A percentile compares a stretch with the other conserved stretches of the same genome.
Evolutionary conservation across 2,797 vertebrate species (phyloP).

Genomic region (Amphiprion clarkii): DNA sequence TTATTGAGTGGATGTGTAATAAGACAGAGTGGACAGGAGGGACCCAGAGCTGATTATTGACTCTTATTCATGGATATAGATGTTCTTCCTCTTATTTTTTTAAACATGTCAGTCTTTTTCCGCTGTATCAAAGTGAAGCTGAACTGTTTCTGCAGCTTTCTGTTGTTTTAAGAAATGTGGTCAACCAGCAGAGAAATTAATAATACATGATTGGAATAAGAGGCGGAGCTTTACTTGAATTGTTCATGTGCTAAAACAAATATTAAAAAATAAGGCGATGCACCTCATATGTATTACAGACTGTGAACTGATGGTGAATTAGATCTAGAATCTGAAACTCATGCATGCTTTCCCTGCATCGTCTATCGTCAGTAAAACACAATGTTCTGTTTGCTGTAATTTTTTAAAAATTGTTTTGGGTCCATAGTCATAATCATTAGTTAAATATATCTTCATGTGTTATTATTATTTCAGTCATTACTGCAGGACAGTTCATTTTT

Average conservation of each 20-base stretch:
- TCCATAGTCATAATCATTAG: neutral
- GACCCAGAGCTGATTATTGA: constrained; percentile 1
- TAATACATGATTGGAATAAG: neutral
- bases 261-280: neutral
- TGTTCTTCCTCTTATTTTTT: no score
- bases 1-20: constrained; percentile 26
- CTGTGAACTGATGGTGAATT: neutral
- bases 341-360: neutral
- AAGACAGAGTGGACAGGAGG: neutral
- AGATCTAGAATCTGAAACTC: neutral
- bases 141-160: neutral
- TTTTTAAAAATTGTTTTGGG: neutral
- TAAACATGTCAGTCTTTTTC: neutral
- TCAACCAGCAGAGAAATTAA: neutral
- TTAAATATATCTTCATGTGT: neutral
- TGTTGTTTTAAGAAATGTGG: neutral
- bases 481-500: neutral
- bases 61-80: neutral
- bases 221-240: neutral
- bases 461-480: neutral
- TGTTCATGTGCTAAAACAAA: neutral
- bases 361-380: constrained; percentile 2
- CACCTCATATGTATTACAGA: neutral
- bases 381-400: neutral
- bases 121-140: neutral